A percentile compares a stretch with the other conserved stretches of the same genome.
phyloP scores from a whole-genome alignment of 2,888 invertebrate genomes.

The Temnothorax ravouxi region DNA sequence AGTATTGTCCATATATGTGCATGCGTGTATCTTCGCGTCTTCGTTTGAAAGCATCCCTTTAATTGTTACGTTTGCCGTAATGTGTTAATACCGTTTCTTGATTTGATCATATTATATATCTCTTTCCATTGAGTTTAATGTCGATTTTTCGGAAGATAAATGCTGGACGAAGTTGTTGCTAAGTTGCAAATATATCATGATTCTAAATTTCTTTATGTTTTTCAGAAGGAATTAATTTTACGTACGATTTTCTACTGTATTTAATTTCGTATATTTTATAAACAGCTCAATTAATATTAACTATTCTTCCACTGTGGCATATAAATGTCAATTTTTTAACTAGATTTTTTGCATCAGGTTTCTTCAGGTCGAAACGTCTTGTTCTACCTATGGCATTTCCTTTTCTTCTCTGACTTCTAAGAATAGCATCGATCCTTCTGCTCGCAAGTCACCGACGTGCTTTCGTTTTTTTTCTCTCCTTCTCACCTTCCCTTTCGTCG shows the following conservation, averaged over 20 bases:
- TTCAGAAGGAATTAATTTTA: not conserved
- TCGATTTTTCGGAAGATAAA: not conserved
- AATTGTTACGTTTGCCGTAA: not conserved
- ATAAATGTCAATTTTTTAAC: conserved; percentile 1
- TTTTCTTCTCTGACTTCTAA: conserved; percentile 13
- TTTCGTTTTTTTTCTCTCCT: conserved; percentile 45
- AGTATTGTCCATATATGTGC: not conserved
- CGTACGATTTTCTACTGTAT: not conserved
- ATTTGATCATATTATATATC: not conserved
- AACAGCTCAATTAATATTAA: not conserved
- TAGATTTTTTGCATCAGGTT: not conserved
- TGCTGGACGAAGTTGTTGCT: not conserved
- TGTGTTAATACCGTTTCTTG: not conserved
- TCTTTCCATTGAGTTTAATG: not conserved
- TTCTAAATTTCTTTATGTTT: not conserved
- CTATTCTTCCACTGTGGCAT: not conserved
- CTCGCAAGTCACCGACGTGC: not conserved
- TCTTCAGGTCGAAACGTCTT: not conserved
- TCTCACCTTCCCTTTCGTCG: conserved; percentile 39
- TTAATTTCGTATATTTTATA: not conserved
- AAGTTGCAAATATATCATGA: not conserved
- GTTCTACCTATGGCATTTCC: conserved; percentile 1
- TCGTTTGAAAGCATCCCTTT: not conserved
- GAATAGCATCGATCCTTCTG: not conserved
- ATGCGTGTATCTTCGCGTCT: not conserved